Evolutionary conservation across 2,888 invertebrate genomes (phyloP), one percentile per base, ranked within the genome.

Genomic region (Callyntrura guangdongensis): DNA sequence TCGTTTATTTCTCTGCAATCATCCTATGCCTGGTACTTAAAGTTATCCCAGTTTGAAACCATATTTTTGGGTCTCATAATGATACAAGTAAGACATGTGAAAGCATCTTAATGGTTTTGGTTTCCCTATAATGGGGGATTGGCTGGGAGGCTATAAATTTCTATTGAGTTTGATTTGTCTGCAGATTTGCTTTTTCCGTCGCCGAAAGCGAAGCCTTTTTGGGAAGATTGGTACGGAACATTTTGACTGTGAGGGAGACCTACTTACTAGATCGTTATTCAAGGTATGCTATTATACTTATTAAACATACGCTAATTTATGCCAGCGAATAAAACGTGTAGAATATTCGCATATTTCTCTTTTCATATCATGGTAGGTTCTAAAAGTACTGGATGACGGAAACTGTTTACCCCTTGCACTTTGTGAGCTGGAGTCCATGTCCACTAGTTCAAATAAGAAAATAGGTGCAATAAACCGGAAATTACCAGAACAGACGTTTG

Each of bases 1-100:
- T 86, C 89, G 6, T 91, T 91, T 53, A 90, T 92, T 27, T 91
- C 92, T 3, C 14, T 92, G n/a, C 91, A 91, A 4, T 92, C 92
- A 53, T 88, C 90, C 2, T 90, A 87, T n/a, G 86, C 84, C 6
- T 93, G 93, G 93, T 93, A 93, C 72, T 56, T 91, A n/a, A 72
- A 86, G 17, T 22, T 93, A 45, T 84, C 91, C 22, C 92, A 91
- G 79, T 91, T 92, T 74, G 93, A 93, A 86, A 79, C 91, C 4
- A 67, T 93, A 0, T 79, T 93, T 22, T 74, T 93, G 74, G 69
- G 86, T 64, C 59, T 92, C 17, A 6, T 92, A 11, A 91, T 93
- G 87, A 74, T 93, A 3, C 89, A 93, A 91, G 93, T 93, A 64
- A 85, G 12, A 27, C 20, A 6, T 36, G 36, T 36, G 36, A 36